Conservation (phyloP, 2,113 vertebrate genomes). For the Tylochromis polylepis region DNA sequence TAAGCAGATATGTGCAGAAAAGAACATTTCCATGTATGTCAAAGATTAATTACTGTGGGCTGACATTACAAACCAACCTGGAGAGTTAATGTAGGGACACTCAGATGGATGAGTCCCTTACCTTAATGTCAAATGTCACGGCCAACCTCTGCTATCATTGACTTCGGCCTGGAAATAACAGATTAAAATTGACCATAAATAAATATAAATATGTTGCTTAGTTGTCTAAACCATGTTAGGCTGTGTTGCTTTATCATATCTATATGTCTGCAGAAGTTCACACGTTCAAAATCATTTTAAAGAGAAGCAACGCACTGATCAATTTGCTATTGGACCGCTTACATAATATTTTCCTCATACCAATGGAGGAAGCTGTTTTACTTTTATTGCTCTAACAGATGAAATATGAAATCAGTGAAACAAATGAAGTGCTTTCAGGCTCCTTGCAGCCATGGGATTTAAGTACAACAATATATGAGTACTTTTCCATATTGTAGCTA, state of each 20-base stretch:
- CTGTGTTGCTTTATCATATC: background rate
- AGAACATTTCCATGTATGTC: slow-evolving; percentile 9
- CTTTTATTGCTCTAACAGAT: background rate
- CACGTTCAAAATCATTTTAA: background rate
- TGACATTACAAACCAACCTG: slow-evolving; percentile 49
- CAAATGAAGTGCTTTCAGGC: background rate
- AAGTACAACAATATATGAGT: background rate
- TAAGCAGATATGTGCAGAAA: background rate
- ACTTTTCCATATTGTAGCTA: background rate
- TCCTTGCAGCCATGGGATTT: background rate
- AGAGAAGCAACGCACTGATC: background rate
- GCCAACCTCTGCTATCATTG: slow-evolving; percentile 45
- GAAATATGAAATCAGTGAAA: background rate
- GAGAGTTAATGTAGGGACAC: background rate
- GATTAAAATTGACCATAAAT: background rate
- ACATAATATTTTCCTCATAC: background rate
- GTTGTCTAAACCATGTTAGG: background rate
- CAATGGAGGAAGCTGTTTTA: background rate
- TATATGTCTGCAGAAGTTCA: background rate
- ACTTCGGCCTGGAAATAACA: slow-evolving; percentile 56
- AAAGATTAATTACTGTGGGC: slow-evolving; percentile 22
- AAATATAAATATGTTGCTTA: background rate
- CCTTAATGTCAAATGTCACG: slow-evolving; percentile 63
- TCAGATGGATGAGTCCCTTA: slow-evolving; percentile 3
- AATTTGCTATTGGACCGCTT: background rate